phyloP scores from a whole-genome alignment of 2,113 vertebrate genomes.

The Labeo rohita region DNA sequence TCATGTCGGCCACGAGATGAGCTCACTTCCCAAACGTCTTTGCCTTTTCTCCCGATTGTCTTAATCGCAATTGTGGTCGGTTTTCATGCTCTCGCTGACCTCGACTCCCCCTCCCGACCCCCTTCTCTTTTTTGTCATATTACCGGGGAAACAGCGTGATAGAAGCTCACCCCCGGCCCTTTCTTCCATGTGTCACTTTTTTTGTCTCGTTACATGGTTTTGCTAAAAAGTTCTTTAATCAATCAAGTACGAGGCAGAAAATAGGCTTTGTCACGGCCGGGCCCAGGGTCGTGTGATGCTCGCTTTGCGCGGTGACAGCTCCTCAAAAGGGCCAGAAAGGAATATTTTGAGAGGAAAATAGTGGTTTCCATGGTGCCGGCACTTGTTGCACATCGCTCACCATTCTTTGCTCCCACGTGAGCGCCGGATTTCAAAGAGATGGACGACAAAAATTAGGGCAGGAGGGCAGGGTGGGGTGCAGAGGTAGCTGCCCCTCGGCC shows the following conservation, averaged over 20 bases:
- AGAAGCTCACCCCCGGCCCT: slow-evolving; percentile 70
- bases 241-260: slow-evolving; percentile 99
- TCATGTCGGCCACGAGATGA: slow-evolving; percentile 50
- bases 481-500: slow-evolving; percentile 83
- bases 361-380: slow-evolving; percentile 93
- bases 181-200: slow-evolving; percentile 77
- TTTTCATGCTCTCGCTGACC: slow-evolving; percentile 84
- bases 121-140: slow-evolving; percentile 71
- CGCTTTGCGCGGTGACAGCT: slow-evolving; percentile 92
- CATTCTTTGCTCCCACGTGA: slow-evolving; percentile 82
- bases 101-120: slow-evolving; percentile 70
- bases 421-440: slow-evolving; percentile 82
- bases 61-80: slow-evolving; percentile 84
- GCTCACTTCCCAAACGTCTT: slow-evolving; percentile 60
- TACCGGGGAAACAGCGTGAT: slow-evolving; percentile 73
- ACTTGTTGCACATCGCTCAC: slow-evolving; percentile 86
- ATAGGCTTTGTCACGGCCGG: slow-evolving; percentile 98
- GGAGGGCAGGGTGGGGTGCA: slow-evolving; percentile 70
- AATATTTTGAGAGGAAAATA: slow-evolving; percentile 89
- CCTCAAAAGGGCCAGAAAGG: slow-evolving; percentile 89
- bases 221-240: slow-evolving; percentile 99
- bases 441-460: slow-evolving; percentile 79
- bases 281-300: slow-evolving; percentile 92
- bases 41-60: slow-evolving; percentile 74
- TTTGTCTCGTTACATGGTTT: slow-evolving; percentile 97